Evolutionary conservation across 2,888 invertebrate species (phyloP).

Genomic region (Noctua fimbriata): DNA sequence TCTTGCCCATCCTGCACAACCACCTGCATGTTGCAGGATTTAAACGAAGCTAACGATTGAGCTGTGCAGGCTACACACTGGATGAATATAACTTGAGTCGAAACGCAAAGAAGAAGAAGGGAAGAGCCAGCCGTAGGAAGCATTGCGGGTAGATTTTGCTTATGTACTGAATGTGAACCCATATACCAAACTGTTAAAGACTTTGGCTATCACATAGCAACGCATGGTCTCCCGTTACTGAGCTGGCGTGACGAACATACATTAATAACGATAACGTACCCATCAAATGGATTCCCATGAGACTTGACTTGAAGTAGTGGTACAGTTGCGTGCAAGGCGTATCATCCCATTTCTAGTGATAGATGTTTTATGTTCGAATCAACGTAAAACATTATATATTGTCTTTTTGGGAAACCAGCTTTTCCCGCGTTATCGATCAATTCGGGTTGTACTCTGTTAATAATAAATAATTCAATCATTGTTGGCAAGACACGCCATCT

Average conservation of each 20-base stretch:
- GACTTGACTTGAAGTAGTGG: neutral
- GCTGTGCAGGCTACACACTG: neutral
- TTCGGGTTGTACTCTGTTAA: too few relatives aligned
- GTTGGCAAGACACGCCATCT: too few relatives aligned
- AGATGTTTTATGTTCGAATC: neutral
- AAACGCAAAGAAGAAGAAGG: neutral
- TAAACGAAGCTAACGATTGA: neutral
- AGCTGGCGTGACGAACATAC: conserved; percentile 25
- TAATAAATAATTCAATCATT: too few relatives aligned
- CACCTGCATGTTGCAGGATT: too few relatives aligned
- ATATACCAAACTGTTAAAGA: neutral
- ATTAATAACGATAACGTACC: neutral
- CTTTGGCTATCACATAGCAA: neutral
- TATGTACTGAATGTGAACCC: neutral
- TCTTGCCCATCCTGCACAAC: neutral
- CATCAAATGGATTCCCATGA: conserved; percentile 22
- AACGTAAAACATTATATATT: neutral
- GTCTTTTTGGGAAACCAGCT: too few relatives aligned
- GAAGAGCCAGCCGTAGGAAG: neutral
- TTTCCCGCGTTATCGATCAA: too few relatives aligned
- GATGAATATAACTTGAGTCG: neutral
- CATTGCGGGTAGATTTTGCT: neutral
- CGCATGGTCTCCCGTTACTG: conserved; percentile 20
- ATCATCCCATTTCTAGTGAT: neutral
- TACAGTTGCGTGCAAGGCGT: conserved; percentile 5